Conservation (phyloP, 2,113 vertebrate genomes). For the Petroica traversi region DNA sequence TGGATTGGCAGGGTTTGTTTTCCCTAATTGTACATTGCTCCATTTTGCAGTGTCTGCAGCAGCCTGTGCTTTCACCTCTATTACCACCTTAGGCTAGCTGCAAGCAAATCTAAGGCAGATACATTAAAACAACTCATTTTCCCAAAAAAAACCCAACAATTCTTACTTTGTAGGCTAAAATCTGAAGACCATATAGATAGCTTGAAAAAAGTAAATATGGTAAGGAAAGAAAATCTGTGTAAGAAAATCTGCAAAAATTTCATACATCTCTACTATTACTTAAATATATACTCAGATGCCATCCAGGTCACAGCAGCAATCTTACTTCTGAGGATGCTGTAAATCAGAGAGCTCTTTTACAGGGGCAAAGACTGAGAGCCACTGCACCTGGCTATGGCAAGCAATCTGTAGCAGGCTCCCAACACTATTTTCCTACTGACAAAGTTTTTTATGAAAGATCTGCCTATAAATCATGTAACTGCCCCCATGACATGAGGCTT, state of each 20-base stretch:
- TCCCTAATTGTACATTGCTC: background rate
- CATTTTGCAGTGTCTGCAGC: background rate
- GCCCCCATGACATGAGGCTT: background rate
- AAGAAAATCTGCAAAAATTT: background rate
- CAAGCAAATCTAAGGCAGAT: background rate
- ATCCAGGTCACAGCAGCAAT: background rate
- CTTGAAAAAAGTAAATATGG: background rate
- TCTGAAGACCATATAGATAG: background rate
- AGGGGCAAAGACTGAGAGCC: background rate
- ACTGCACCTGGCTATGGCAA: background rate
- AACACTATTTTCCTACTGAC: background rate
- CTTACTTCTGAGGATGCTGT: background rate
- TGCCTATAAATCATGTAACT: background rate
- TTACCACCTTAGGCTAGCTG: background rate
- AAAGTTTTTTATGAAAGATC: background rate
- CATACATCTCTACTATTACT: background rate
- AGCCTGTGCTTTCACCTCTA: background rate
- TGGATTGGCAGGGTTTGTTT: background rate
- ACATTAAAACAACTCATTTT: background rate
- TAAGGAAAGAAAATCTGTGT: background rate
- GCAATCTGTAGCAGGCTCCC: background rate
- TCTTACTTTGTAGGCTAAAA: background rate
- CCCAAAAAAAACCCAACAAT: background rate
- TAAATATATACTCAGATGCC: background rate
- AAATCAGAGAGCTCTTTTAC: background rate